Evolutionary conservation across 2,888 invertebrate species (phyloP), one percentile per base, ranked within the genome.

Genomic region (Allacma fusca): DNA sequence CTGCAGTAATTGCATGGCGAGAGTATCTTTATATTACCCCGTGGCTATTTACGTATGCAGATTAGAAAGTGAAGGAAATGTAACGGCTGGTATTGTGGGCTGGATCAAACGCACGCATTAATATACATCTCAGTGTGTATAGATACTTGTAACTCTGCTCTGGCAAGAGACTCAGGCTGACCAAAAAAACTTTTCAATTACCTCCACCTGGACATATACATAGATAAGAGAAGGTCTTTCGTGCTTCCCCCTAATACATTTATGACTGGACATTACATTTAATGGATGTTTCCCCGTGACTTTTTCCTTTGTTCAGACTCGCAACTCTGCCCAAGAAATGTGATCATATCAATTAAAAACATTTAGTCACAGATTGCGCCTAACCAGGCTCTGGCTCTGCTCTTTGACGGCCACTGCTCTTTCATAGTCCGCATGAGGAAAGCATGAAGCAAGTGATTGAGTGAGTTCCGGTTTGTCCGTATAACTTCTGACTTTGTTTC

Each of bases 161-260:
- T 12, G 16, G n/a, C 4, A 16, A 50, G 50, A 19, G 16, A 16
- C n/a, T 13, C 9, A 50, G 73, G 34, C 64, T 72, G 73, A 64
- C 72, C 72, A 73, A 64, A 73, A 69, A 34, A 16, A 44, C 7
- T 43, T n/a, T 74, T 43, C 73, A 74, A 74, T 74, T 74, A 74
- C 43, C 1, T n/a, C 21, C 73, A 74, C 73, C 73, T 74, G 73
- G 73, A 74, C 26, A 29, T n/a, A n/a, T n/a, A n/a, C n/a, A 21
- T 50, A 57, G 50, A 71, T 23, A 24, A 62, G 62, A 34, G 24
- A 62, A 26, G 23, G 23, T 40, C 50, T 24, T 70, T 69, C 21
- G 70, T 44, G n/a, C 13, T 44, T 29, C 19, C 34, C 24, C n/a
- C 43, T 40, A 16, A n/a, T 62, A 24, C 13, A 62, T 62, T 62